Conservation (phyloP, 2,888 invertebrate species). For the Synergus gifuensis region DNA sequence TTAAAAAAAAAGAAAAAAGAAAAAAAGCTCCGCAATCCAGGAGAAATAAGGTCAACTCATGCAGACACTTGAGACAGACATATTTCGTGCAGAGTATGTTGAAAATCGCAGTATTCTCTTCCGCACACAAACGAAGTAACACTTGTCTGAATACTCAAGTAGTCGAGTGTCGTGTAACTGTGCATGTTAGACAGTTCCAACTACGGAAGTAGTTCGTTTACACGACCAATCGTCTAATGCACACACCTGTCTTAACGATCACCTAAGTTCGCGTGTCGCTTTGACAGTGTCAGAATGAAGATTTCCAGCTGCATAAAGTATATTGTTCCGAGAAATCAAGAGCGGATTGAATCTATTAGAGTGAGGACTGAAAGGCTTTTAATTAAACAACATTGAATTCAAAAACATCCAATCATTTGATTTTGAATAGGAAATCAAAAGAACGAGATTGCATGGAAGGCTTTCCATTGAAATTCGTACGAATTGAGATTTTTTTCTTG, state of each 20-base stretch:
- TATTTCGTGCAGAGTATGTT: slow-evolving; percentile 12
- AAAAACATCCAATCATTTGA: not conserved
- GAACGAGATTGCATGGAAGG: not conserved
- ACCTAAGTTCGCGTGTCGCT: slow-evolving; percentile 59
- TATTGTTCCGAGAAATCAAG: too few relatives aligned
- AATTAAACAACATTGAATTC: not conserved
- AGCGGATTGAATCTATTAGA: too few relatives aligned
- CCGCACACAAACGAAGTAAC: slow-evolving; percentile 28
- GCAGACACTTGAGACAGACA: slow-evolving; percentile 33
- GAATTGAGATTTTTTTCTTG: not conserved
- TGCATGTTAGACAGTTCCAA: slow-evolving; percentile 28
- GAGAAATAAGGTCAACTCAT: slow-evolving; percentile 36
- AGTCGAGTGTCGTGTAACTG: slow-evolving; percentile 34
- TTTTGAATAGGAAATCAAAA: not conserved
- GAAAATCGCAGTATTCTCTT: slow-evolving; percentile 33
- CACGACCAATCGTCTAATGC: slow-evolving; percentile 63
- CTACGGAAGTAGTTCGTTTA: slow-evolving; percentile 63
- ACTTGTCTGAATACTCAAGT: slow-evolving; percentile 24
- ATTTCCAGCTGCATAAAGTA: not conserved
- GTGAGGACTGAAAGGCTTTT: too few relatives aligned
- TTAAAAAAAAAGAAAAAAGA: not conserved
- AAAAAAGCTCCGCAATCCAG: slow-evolving; percentile 22
- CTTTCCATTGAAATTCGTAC: not conserved
- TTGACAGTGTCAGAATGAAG: slow-evolving; percentile 34
- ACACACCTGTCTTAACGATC: slow-evolving; percentile 61